Evolutionary conservation across 2,888 invertebrate species (phyloP).

Genomic region (Octonoba sinensis): DNA sequence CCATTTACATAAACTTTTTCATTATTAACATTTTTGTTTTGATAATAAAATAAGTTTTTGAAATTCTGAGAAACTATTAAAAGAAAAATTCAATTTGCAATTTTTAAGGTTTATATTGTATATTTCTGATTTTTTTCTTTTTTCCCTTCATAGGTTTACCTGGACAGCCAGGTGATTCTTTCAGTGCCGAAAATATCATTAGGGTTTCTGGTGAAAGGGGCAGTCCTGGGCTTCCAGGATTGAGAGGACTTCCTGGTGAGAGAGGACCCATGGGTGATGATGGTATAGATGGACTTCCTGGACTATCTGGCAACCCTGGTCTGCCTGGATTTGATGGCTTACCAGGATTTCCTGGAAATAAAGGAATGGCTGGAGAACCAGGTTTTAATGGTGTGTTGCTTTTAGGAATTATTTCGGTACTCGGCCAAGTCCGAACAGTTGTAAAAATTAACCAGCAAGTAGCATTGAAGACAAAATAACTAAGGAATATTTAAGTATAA

Average conservation of each 20-base stretch:
- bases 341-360: constrained; percentile 60
- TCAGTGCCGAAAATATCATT: constrained; percentile 13
- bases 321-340: constrained; percentile 75
- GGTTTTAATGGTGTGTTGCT: constrained; percentile 40
- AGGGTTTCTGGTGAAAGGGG: constrained; percentile 73
- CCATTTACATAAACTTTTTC: too few relatives aligned
- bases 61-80: too few relatives aligned
- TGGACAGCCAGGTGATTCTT: constrained; percentile 76
- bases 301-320: constrained; percentile 76
- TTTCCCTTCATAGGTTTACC: constrained; percentile 74
- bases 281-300: constrained; percentile 72
- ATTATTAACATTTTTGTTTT: background rate
- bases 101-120: background rate
- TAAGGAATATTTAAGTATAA: too few relatives aligned
- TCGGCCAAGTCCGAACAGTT: too few relatives aligned
- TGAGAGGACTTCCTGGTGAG: constrained; percentile 68
- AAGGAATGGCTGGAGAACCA: constrained; percentile 62
- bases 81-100: background rate
- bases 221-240: constrained; percentile 64
- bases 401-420: background rate
- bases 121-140: background rate
- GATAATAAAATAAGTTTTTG: too few relatives aligned
- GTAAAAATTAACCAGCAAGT: too few relatives aligned
- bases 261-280: constrained; percentile 73
- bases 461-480: too few relatives aligned